These are phyloP conservation scores for rat (Rattus norvegicus) DNA, from an alignment of 2,113 vertebrate genomes.

Conservation along the genomic window GRCr8 NC_086021.1:32611001-32611500, in stretches of 20 bases:
- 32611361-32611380: background rate
- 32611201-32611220: background rate
- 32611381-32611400: background rate
- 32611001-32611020: constrained; percentile 87
- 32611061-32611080: background rate
- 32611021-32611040: background rate
- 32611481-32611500: background rate
- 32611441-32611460: background rate
- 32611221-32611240: background rate
- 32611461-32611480: background rate
- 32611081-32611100: background rate
- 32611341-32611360: background rate
- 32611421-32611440: background rate
- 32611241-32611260: background rate
- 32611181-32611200: background rate
- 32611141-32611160: background rate
- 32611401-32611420: background rate
- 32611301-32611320: background rate
- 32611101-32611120: background rate
- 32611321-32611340: background rate
- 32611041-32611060: background rate
- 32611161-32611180: background rate
- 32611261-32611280: background rate
- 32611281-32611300: background rate
- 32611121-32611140: background rate